These are phyloP conservation scores for Diarsia dahlii DNA, from an alignment of 2,888 invertebrate genomes.

Conservation along the genomic window DNA sequence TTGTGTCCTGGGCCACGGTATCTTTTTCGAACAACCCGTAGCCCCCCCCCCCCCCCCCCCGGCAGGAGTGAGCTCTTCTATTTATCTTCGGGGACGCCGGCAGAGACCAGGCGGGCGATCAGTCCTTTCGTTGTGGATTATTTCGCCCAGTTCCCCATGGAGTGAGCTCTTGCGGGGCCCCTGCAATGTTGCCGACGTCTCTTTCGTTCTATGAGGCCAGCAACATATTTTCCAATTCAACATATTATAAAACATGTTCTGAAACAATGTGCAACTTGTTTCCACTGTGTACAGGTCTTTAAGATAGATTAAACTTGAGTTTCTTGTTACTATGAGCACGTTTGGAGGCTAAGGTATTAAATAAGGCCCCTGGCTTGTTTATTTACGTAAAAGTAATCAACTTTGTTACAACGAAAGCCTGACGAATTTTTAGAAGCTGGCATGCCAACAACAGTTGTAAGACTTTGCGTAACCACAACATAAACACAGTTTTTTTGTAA, in stretches of 20 bases:
- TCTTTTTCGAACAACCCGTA: too few species aligned
- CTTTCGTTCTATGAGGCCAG: too few species aligned
- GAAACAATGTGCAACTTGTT: background rate
- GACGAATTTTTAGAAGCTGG: background rate
- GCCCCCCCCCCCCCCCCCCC: too few species aligned
- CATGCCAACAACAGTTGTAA: background rate
- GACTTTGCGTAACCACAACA: background rate
- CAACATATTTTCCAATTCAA: background rate
- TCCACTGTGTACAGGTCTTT: background rate
- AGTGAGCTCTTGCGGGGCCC: too few species aligned
- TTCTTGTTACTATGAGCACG: background rate
- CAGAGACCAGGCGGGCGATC: too few species aligned
- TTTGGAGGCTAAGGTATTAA: background rate
- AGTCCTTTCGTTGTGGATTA: too few species aligned
- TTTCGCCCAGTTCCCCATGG: too few species aligned
- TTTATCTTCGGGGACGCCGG: too few species aligned
- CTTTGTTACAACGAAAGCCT: conserved; percentile 8
- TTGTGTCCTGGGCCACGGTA: too few species aligned
- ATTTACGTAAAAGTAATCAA: conserved; percentile 8
- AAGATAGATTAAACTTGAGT: conserved; percentile 19
- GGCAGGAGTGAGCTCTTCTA: too few species aligned
- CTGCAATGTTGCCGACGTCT: too few species aligned
- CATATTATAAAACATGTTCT: conserved; percentile 3
- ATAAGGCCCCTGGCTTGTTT: background rate
- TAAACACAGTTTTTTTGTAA: background rate